Conservation (phyloP, 2,888 invertebrate species). For the Arrhopalites spinosus region DNA sequence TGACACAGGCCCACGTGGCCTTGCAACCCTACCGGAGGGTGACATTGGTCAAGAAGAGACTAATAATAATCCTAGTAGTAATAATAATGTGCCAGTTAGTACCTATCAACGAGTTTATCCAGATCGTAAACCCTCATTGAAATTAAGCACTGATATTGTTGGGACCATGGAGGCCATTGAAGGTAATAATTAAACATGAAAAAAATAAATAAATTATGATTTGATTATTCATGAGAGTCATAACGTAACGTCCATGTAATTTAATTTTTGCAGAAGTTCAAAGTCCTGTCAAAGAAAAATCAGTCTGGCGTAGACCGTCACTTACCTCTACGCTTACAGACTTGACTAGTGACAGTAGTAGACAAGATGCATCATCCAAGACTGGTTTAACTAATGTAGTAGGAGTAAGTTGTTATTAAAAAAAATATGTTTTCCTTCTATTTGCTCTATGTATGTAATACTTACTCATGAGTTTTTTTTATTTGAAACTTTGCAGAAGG, state of each 20-base stretch:
- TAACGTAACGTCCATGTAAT: neutral
- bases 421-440: neutral
- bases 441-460: neutral
- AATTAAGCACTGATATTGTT: slow-evolving; percentile 77
- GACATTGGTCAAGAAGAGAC: slow-evolving; percentile 61
- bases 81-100: slow-evolving; percentile 28
- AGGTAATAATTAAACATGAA: slow-evolving; percentile 64
- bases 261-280: slow-evolving; percentile 67
- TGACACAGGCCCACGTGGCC: slow-evolving; percentile 69
- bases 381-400: neutral
- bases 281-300: slow-evolving; percentile 71
- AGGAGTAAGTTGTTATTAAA: neutral
- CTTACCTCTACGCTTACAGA: slow-evolving; percentile 59
- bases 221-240: neutral
- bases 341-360: too few species aligned
- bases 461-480: neutral
- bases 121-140: slow-evolving; percentile 82
- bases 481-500: slow-evolving; percentile 60
- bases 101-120: slow-evolving; percentile 70
- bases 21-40: slow-evolving; percentile 77
- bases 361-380: neutral
- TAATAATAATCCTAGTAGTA: slow-evolving; percentile 22
- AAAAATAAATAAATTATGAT: neutral
- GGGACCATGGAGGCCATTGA: slow-evolving; percentile 84
- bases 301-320: slow-evolving; percentile 75